Conservation (phyloP, 2,797 vertebrate genomes). For the Sebastes iracundus region DNA sequence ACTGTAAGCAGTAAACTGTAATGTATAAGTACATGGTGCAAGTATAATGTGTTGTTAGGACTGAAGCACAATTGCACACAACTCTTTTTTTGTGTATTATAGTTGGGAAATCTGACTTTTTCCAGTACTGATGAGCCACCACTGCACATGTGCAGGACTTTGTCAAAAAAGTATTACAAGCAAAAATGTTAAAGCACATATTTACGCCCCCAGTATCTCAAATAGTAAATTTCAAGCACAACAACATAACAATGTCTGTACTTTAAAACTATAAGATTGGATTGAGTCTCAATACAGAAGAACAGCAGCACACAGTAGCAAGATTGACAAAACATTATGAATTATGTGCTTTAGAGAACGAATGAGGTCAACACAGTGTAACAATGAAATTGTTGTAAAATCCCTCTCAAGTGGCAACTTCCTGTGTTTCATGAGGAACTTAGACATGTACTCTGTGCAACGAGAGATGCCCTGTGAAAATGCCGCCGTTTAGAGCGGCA, state of each 20-base stretch:
- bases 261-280: constrained; percentile 16
- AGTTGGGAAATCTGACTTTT: constrained; percentile 41
- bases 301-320: constrained; percentile 64
- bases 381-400: constrained; percentile 46
- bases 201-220: constrained; percentile 3
- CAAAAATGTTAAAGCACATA: constrained; percentile 35
- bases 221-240: constrained; percentile 11
- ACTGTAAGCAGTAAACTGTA: constrained; percentile 57
- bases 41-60: constrained; percentile 66
- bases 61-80: constrained; percentile 68
- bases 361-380: constrained; percentile 38
- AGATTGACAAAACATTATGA: constrained; percentile 24
- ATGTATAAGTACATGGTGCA: constrained; percentile 63
- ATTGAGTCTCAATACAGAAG: constrained; percentile 12
- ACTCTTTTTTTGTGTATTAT: constrained; percentile 39
- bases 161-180: constrained; percentile 34
- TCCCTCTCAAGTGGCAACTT: constrained; percentile 41
- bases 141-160: constrained; percentile 31
- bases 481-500: constrained; percentile 65
- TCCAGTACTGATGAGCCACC: constrained; percentile 31
- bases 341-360: constrained; percentile 11
- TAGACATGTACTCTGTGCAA: constrained; percentile 54
- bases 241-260: constrained; percentile 1
- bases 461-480: constrained; percentile 62
- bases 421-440: constrained; percentile 59